Evolutionary conservation across 1,140 invertebrate genomes (phyloP).

Genomic region (Ladona fulva): DNA sequence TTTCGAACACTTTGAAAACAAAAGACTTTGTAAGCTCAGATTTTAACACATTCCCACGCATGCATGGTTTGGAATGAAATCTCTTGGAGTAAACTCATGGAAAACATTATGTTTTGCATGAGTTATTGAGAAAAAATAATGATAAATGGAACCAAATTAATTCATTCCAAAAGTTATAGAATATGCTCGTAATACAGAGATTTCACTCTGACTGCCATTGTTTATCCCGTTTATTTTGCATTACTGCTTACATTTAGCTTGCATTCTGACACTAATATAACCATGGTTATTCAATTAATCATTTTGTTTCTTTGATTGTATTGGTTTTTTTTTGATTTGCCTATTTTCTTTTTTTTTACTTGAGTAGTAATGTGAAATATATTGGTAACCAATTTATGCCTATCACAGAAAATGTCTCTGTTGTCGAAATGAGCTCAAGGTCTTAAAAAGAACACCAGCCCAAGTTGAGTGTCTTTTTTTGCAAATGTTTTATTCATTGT

Average conservation of each 20-base stretch:
- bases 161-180: too few species aligned
- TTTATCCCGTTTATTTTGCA: not conserved
- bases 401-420: slow-evolving; percentile 9
- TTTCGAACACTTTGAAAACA: too few species aligned
- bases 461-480: not conserved
- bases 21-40: too few species aligned
- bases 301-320: slow-evolving; percentile 4
- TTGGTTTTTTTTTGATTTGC: not conserved
- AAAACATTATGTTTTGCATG: too few species aligned
- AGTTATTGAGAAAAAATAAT: too few species aligned
- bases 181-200: not conserved
- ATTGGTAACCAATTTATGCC: not conserved
- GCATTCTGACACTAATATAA: slow-evolving; percentile 7
- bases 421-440: not conserved
- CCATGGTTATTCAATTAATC: not conserved
- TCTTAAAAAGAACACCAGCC: not conserved
- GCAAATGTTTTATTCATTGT: not conserved
- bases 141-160: too few species aligned
- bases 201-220: not conserved
- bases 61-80: not conserved
- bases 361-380: not conserved
- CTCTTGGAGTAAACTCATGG: not conserved
- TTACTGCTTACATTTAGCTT: slow-evolving; percentile 1
- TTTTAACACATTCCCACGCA: too few species aligned
- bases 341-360: not conserved